These are phyloP conservation scores for Drosophila longiperda DNA, from an alignment of 2,888 invertebrate genomes.

Conservation along the genomic window DNA sequence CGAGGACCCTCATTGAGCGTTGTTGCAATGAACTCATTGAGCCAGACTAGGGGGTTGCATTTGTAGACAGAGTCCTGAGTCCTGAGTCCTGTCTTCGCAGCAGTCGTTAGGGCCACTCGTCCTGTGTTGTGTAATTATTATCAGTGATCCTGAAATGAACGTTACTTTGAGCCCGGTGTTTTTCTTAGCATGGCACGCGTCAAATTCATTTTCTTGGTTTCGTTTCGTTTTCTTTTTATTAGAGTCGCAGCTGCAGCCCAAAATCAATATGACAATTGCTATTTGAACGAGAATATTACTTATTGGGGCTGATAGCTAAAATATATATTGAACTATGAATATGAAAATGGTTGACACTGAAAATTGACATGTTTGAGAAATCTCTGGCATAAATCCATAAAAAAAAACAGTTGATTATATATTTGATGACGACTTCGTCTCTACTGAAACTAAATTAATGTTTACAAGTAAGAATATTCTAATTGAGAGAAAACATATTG, in stretches of 20 bases:
- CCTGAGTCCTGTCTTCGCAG: slow-evolving; percentile 36
- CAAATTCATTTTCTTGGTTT: slow-evolving; percentile 42
- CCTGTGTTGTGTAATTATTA: slow-evolving; percentile 66
- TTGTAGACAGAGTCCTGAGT: slow-evolving; percentile 6
- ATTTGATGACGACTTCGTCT: background rate
- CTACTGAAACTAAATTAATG: background rate
- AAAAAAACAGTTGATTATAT: background rate
- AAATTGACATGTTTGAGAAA: background rate
- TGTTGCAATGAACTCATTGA: slow-evolving; percentile 47
- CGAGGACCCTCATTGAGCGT: slow-evolving; percentile 48
- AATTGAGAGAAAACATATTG: background rate
- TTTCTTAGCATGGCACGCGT: slow-evolving; percentile 64
- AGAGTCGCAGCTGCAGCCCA: slow-evolving; percentile 42
- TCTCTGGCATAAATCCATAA: background rate
- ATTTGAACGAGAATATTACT: background rate
- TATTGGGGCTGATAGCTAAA: background rate
- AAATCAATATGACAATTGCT: slow-evolving; percentile 16
- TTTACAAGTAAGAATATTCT: background rate
- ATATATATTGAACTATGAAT: background rate
- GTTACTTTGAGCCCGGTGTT: slow-evolving; percentile 73
- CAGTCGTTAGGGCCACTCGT: slow-evolving; percentile 30
- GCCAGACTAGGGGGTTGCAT: slow-evolving; percentile 59
- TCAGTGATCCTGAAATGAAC: slow-evolving; percentile 75
- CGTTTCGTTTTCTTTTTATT: slow-evolving; percentile 12
- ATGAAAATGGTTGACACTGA: background rate